Evolutionary conservation across 2,797 vertebrate species (phyloP), one percentile per base, ranked within the genome.

Genomic region (Alectoris magna): DNA sequence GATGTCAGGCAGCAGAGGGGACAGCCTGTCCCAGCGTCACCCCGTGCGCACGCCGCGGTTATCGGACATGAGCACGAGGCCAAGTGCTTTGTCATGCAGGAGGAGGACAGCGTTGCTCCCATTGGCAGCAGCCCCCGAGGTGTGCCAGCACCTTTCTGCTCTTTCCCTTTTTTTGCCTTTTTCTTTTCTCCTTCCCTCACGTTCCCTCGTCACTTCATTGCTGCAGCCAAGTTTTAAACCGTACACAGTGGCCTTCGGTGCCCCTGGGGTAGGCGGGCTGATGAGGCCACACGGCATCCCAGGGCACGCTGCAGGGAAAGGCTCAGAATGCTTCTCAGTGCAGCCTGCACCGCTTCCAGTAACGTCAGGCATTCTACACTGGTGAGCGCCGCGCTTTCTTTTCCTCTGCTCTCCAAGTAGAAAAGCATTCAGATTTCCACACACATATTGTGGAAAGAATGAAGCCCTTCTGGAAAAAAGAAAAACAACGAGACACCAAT

Each of bases 191-290:
- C 15, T 48, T 72, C 53, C 48, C 72, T 34, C 49, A 49, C 39
- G 39, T n/a, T 74, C 84, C 59, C 17, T 93, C 87, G n/a, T 73
- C 43, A 93, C 55, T 76, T 92, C 87, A 67, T 46, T 67, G 2
- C 60, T 11, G 67, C 60, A 88, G 89, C 92, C 88, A 94, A 89
- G 70, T 88, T 85, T 92, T 60, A 86, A 95, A 88, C 79, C 81
- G 87, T 76, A 75, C 83, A 90, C 3, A 91, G 78, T 67, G 91
- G 92, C 73, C 83, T 89, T 91, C 88, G 77, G 15, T 72, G 73
- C 38, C 91, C 72, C 87, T 84, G 75, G 23, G 81, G 82, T 5
- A 83, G 88, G 53, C 69, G 62, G 85, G 78, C 53, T 91, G 91
- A 90, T n/a, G 84, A 84, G 70, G 84, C 92, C 88, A 84, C 34